phyloP scores from a whole-genome alignment of 2,888 invertebrate genomes.

The Syrista parreyssii region DNA sequence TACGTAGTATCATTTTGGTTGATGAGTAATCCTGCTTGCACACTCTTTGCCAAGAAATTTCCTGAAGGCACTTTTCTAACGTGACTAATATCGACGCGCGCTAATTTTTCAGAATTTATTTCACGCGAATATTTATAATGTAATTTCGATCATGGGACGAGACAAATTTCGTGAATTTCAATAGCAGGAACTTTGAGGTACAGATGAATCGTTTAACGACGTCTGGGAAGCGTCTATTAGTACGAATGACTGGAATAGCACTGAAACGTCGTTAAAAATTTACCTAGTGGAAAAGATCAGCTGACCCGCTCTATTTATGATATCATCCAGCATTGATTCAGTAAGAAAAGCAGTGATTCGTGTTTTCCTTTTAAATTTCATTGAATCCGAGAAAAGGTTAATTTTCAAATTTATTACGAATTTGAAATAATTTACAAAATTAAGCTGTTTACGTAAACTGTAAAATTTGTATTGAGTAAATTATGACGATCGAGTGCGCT shows the following conservation, averaged over 20 bases:
- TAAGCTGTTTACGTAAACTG: neutral
- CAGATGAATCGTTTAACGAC: neutral
- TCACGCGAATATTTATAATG: no score
- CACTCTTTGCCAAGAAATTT: no score
- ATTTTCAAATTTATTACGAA: neutral
- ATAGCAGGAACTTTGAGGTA: neutral
- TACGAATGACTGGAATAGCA: neutral
- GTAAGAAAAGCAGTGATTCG: neutral
- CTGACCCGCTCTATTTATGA: neutral
- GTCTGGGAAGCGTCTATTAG: neutral
- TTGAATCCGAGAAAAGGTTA: neutral
- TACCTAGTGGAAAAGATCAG: neutral
- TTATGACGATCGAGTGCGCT: neutral
- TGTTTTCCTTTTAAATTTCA: neutral
- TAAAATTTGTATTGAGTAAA: neutral
- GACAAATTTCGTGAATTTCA: neutral
- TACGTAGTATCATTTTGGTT: neutral
- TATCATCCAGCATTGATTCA: neutral
- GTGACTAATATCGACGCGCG: no score
- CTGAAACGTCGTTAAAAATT: neutral
- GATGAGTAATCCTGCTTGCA: neutral
- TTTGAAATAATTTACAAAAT: neutral
- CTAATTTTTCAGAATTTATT: no score
- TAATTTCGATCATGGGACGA: neutral
- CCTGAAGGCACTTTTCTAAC: neutral